A percentile compares a stretch with the other conserved stretches of the same genome.
phyloP scores from a whole-genome alignment of 2,888 invertebrate genomes.

The Cerastoderma edule region DNA sequence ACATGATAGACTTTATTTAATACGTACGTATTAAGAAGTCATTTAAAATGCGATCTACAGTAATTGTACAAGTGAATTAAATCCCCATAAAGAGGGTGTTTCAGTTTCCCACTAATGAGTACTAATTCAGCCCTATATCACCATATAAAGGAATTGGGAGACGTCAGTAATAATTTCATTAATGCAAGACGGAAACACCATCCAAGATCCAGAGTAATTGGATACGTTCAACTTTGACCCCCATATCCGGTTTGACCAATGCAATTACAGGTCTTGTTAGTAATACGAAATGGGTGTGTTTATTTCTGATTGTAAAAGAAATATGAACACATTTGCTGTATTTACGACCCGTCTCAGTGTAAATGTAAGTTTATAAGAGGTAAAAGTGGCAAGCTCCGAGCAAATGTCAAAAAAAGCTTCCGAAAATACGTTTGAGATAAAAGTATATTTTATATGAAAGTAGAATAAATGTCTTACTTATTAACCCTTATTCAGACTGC shows the following conservation, averaged over 20 bases:
- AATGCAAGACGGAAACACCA: neutral
- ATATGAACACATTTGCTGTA: too few relatives aligned
- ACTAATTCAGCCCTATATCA: neutral
- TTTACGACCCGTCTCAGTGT: too few relatives aligned
- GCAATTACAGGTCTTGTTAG: neutral
- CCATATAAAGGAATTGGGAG: neutral
- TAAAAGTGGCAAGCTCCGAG: too few relatives aligned
- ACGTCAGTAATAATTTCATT: neutral
- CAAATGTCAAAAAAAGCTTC: too few relatives aligned
- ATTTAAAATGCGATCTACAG: neutral
- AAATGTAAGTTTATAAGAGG: too few relatives aligned
- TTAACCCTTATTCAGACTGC: too few relatives aligned
- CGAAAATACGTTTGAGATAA: too few relatives aligned
- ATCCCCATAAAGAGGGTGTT: neutral
- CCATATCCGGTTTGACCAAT: constrained; percentile 18
- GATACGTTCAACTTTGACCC: constrained; percentile 8
- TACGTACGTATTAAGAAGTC: neutral
- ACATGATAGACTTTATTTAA: too few relatives aligned
- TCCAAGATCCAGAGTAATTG: constrained; percentile 2
- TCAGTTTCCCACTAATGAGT: neutral
- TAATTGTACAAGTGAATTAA: constrained; percentile 7
- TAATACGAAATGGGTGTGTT: too few relatives aligned
- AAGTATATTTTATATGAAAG: too few relatives aligned
- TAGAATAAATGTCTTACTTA: too few relatives aligned
- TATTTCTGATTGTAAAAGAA: too few relatives aligned